Evolutionary conservation across 2,888 invertebrate species (phyloP).

Genomic region (Drosophila formosana): DNA sequence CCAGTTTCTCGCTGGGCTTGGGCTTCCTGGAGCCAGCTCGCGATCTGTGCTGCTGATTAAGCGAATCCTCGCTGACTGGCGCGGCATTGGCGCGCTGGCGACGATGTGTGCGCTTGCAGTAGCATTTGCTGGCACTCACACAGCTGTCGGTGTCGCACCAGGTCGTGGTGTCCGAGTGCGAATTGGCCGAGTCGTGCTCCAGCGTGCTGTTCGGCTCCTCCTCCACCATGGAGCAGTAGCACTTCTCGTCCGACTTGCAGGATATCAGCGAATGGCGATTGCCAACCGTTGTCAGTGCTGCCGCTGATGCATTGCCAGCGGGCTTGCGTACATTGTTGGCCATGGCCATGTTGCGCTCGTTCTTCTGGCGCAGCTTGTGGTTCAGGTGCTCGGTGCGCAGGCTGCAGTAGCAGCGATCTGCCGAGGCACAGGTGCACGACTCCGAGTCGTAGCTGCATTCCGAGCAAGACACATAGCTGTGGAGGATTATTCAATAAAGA

Average conservation of each 20-base stretch:
- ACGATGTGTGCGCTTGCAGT: constrained; percentile 87
- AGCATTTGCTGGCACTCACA: constrained; percentile 94
- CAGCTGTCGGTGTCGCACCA: constrained; percentile 95
- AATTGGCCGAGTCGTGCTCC: constrained; percentile 85
- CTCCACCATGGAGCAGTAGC: constrained; percentile 88
- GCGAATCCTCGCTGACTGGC: constrained; percentile 63
- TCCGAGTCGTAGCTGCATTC: constrained; percentile 95
- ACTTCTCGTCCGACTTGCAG: constrained; percentile 87
- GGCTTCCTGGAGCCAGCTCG: constrained; percentile 77
- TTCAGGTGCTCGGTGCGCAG: constrained; percentile 74
- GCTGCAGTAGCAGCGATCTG: constrained; percentile 95
- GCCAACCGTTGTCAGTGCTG: constrained; percentile 29
- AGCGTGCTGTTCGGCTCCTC: constrained; percentile 71
- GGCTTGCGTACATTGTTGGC: constrained; percentile 49
- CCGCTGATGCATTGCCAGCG: constrained; percentile 45
- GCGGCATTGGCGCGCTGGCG: constrained; percentile 47
- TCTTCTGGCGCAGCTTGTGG: constrained; percentile 75
- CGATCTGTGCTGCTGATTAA: constrained; percentile 77
- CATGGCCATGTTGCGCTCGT: constrained; percentile 71
- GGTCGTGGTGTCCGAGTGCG: constrained; percentile 84
- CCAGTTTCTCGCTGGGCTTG: constrained; percentile 88
- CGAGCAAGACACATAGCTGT: constrained; percentile 92
- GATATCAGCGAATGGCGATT: constrained; percentile 83
- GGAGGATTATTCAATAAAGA: too few relatives aligned
- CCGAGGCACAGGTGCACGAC: constrained; percentile 90